A percentile compares a stretch with the other conserved stretches of the same genome.
Evolutionary conservation across 1,140 invertebrate genomes (phyloP).

Genomic region (Ganaspis sp.): DNA sequence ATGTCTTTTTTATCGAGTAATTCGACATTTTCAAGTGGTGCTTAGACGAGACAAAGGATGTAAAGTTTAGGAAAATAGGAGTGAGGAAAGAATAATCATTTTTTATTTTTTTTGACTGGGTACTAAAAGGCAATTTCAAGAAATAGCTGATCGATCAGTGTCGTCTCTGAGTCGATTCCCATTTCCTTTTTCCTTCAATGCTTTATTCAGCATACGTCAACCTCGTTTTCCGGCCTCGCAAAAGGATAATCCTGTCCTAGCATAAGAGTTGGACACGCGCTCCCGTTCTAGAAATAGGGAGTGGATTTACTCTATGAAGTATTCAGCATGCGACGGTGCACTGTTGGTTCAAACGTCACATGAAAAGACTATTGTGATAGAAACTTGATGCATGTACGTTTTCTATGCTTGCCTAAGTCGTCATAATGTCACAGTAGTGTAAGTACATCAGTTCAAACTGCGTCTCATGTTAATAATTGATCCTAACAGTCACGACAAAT

Average conservation of each 20-base stretch:
- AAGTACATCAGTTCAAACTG: slow-evolving; percentile 34
- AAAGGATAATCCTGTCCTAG: slow-evolving; percentile 70
- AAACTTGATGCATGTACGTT: not conserved
- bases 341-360: slow-evolving; percentile 53
- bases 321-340: slow-evolving; percentile 64
- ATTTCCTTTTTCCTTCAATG: slow-evolving; percentile 52
- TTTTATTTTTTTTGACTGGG: slow-evolving; percentile 31
- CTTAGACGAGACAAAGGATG: too few species aligned
- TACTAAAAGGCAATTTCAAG: slow-evolving; percentile 29
- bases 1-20: too few species aligned
- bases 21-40: too few species aligned
- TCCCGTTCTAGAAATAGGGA: slow-evolving; percentile 43
- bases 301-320: slow-evolving; percentile 59
- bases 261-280: slow-evolving; percentile 52
- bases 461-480: slow-evolving; percentile 43
- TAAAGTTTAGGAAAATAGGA: not conserved
- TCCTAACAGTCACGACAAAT: slow-evolving; percentile 44
- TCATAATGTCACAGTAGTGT: slow-evolving; percentile 42
- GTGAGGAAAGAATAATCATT: not conserved
- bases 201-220: slow-evolving; percentile 68
- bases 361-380: slow-evolving; percentile 54
- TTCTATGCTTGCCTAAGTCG: slow-evolving; percentile 36
- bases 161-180: slow-evolving; percentile 25
- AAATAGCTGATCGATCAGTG: slow-evolving; percentile 25
- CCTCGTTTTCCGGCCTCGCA: slow-evolving; percentile 61